These are phyloP conservation scores for Tenebrosternarchus preto DNA, from an alignment of 2,113 vertebrate species.

Conservation along the genomic window DNA sequence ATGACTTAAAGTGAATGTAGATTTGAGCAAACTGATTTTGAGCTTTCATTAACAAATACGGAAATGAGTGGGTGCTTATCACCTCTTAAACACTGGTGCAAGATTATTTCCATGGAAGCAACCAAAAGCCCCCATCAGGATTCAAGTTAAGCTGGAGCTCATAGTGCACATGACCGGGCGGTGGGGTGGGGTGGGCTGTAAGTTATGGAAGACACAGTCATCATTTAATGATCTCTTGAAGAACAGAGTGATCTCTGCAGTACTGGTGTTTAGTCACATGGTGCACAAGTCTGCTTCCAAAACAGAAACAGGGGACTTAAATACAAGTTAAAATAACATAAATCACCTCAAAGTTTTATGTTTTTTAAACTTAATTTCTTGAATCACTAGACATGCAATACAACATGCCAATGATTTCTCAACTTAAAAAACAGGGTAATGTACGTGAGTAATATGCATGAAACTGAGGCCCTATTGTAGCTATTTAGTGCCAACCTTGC, in stretches of 20 bases:
- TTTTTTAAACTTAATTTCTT: not conserved
- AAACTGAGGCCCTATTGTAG: too few relatives aligned
- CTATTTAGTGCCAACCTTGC: too few relatives aligned
- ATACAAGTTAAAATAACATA: not conserved
- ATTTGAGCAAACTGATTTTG: not conserved
- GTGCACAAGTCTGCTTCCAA: not conserved
- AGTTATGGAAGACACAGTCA: not conserved
- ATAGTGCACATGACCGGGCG: not conserved
- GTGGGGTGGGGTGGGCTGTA: too few relatives aligned
- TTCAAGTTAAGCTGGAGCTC: slow-evolving; percentile 34
- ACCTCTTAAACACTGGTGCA: not conserved
- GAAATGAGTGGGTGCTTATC: not conserved
- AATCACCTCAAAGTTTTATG: not conserved
- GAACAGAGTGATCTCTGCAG: not conserved
- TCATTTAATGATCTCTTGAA: not conserved
- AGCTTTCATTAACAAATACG: not conserved
- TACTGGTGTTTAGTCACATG: not conserved
- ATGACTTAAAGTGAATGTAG: not conserved
- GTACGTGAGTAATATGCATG: too few relatives aligned
- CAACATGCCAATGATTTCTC: not conserved
- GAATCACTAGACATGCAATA: not conserved
- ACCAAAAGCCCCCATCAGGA: slow-evolving; percentile 39
- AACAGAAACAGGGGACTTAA: not conserved
- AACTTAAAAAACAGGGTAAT: too few relatives aligned
- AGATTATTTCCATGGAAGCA: slow-evolving; percentile 40